These are phyloP conservation scores for Drosophila cardini DNA, from an alignment of 1,140 invertebrate species.

Conservation along the genomic window DNA sequence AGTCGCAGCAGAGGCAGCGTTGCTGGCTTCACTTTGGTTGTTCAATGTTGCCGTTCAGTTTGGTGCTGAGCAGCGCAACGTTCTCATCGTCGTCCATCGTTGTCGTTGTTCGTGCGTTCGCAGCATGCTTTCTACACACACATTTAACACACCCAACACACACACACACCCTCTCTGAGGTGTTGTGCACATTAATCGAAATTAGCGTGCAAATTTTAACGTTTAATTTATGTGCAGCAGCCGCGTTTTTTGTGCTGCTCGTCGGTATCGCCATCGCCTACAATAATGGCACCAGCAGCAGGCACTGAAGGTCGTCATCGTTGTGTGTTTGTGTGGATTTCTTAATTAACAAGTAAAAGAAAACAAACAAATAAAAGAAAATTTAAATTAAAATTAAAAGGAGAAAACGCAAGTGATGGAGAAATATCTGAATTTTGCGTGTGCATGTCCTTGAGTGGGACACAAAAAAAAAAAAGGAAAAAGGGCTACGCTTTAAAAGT, in stretches of 20 bases:
- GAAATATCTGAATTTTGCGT: slow-evolving; percentile 1
- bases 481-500: slow-evolving; percentile 9
- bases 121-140: not conserved
- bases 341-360: slow-evolving; percentile 27
- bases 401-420: not conserved
- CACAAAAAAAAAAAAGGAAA: not conserved
- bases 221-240: slow-evolving; percentile 7
- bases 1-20: slow-evolving; percentile 21
- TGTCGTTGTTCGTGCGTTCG: slow-evolving; percentile 18
- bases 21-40: slow-evolving; percentile 42
- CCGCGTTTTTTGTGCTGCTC: not conserved
- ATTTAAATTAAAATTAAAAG: too few relatives aligned
- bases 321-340: slow-evolving; percentile 20
- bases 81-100: slow-evolving; percentile 41
- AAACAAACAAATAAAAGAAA: not conserved
- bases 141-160: slow-evolving; percentile 4
- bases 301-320: too few relatives aligned
- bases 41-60: slow-evolving; percentile 54
- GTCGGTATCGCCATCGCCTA: not conserved
- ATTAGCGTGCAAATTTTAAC: slow-evolving; percentile 15
- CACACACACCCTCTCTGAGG: not conserved
- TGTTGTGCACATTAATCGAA: slow-evolving; percentile 49
- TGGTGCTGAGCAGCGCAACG: slow-evolving; percentile 68
- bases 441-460: slow-evolving; percentile 39
- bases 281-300: slow-evolving; percentile 1